A percentile compares a stretch with the other conserved stretches of the same genome.
These are phyloP conservation scores for Chloroclystis v-ata DNA, from an alignment of 2,888 invertebrate species.

Conservation along the genomic window DNA sequence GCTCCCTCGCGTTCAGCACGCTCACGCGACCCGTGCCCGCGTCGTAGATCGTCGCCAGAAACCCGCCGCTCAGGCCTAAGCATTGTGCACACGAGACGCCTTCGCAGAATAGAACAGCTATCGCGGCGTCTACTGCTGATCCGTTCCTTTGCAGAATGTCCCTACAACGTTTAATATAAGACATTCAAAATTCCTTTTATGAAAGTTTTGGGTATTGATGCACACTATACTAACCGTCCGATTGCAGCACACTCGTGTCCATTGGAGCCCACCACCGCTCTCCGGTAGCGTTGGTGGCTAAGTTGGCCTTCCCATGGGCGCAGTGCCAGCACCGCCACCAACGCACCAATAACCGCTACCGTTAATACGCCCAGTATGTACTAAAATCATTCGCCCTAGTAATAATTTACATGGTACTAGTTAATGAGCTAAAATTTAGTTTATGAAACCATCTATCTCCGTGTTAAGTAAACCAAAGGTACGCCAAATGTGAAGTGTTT, in stretches of 20 bases:
- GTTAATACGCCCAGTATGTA: conserved; percentile 1
- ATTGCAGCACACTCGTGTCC: conserved; percentile 82
- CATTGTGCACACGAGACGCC: conserved; percentile 90
- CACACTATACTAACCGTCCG: background rate
- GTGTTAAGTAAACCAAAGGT: background rate
- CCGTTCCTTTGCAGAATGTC: conserved; percentile 84
- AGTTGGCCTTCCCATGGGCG: conserved; percentile 58
- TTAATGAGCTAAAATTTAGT: background rate
- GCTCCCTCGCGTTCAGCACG: conserved; percentile 86
- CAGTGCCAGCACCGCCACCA: conserved; percentile 68
- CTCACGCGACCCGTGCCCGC: conserved; percentile 76
- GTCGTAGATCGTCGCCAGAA: conserved; percentile 89
- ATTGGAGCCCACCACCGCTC: conserved; percentile 84
- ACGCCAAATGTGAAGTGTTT: background rate
- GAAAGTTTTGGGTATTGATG: no score
- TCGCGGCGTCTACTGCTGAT: conserved; percentile 90
- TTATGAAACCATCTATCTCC: background rate
- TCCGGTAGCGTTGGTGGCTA: conserved; percentile 58
- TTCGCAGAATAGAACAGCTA: conserved; percentile 91
- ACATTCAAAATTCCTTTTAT: no score
- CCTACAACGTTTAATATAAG: conserved; percentile 57
- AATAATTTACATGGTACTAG: background rate
- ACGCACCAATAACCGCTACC: conserved; percentile 39
- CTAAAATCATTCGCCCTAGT: background rate
- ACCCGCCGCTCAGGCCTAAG: conserved; percentile 95